Base-by-base conservation (phyloP, 1,140 invertebrate genomes). In the Liolophura sinensis region DNA sequence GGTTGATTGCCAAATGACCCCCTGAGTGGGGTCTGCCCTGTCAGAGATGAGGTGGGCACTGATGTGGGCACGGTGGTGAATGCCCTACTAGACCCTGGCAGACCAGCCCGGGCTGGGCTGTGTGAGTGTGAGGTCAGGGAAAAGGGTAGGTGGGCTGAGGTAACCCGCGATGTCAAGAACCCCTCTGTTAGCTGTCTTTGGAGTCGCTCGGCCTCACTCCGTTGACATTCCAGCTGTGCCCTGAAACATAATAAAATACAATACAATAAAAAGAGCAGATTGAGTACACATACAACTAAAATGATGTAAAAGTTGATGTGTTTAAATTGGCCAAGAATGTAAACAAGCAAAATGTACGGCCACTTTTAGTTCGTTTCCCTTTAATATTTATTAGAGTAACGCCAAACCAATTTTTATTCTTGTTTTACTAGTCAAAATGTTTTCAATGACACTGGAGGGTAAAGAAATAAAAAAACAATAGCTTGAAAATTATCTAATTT, bases 131-230 rank as follows among this genome's bases (percentile, higher is more conserved):
- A 54, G 61, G 12, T 55, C 68, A 7, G 56, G 12, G 12, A 40
- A 47, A n/a, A 51, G n/a, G 16, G 16, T 60, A 16, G 64, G 58
- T 57, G 54, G 49, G 27, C 47, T n/a, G 24, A 31, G 64, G 0
- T 22, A 24, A 20, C 27, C 20, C 15, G 71, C 68, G 11, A 62
- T 63, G 31, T 81, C 79, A 18, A 58, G 65, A 4, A 73, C 47
- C 40, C 31, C 31, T 40, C 31, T 40, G 31, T 40, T 40, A 81
- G 62, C 12, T 78, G 72, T 14, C 69, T 73, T 48, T 77, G 77
- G 14, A 81, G 62, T 20, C 72, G 64, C 27, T 78, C 79, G 48
- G 78, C 77, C 64, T 81, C 79, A 55, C 70, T 74, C 25, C 74
- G 63, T 56, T 81, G 79, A 25, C 70, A 64, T 31, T 81, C 79